Base-by-base conservation (phyloP, 92 coral and sea anemone species). In the Bergia sp. region DNA sequence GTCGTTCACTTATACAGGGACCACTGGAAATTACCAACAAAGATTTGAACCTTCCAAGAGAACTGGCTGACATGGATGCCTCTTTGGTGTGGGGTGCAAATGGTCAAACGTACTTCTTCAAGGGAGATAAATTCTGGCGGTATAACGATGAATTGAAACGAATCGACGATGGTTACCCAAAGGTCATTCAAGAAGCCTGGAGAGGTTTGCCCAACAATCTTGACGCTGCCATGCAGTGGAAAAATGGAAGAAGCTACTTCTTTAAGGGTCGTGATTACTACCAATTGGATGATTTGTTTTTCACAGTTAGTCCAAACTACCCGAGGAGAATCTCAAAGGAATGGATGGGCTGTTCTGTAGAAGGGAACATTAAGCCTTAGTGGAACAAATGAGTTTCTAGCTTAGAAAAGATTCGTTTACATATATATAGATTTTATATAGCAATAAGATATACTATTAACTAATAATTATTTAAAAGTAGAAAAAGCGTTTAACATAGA, bases 51-150 rank as follows among this genome's bases (percentile, higher is more conserved):
- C 88, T 94, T 50, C 93, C 94, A 1, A 12, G 71, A 7, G 91
- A 69, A 0, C 78, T 94, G 18, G 90, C 89, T 12, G 88, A 88
- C 38, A 94, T 94, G 96, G 94, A 94, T 15, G 94, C 94, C 1
- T 92, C 91, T 1, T 42, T 90, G 40, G 88, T 85, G 73, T 90
- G 91, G 88, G 94, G 93, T 1, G 90, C 90, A 58, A 92, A 92
- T 38, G 96, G 94, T 23, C 79, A 88, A 29, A 66, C 93, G 10
- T 94, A 94, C 85, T 92, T 92, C 92, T 92, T 94, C 84, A 94
- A 94, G 81, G 93, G 91, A 41, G 84, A 89, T 8, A 64, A 47
- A 57, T 94, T 89, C 58, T 94, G 96, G 96, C 90, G 92, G 18
- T 94, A 85, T 65, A 83, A 92, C 75, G 65, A 78, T 76, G 42